A percentile compares a stretch with the other conserved stretches of the same genome.
phyloP scores from a whole-genome alignment of 2,888 invertebrate species.

The Frankliniella fusca region DNA sequence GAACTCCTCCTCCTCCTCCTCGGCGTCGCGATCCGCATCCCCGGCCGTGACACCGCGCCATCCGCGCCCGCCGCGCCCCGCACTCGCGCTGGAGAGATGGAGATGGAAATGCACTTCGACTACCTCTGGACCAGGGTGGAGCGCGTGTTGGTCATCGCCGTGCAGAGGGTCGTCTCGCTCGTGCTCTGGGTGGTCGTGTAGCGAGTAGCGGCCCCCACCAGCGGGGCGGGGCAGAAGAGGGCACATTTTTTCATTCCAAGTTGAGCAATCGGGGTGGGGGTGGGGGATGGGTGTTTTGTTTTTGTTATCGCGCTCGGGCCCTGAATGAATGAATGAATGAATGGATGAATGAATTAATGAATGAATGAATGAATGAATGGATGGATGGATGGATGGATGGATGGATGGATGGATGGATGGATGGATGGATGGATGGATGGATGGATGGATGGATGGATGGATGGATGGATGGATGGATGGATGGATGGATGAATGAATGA shows the following conservation, averaged over 20 bases:
- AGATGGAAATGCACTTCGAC: constrained; percentile 16
- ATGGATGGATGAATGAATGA: too few relatives aligned
- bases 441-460: too few relatives aligned
- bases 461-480: too few relatives aligned
- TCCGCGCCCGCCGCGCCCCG: background rate
- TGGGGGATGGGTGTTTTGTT: background rate
- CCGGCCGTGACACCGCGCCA: background rate
- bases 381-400: too few relatives aligned
- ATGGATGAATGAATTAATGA: too few relatives aligned
- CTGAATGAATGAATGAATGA: too few relatives aligned
- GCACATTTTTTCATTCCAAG: background rate
- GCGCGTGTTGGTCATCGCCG: background rate
- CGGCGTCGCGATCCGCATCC: background rate
- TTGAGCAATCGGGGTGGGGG: background rate
- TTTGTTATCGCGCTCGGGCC: background rate
- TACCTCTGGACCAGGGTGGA: constrained; percentile 10
- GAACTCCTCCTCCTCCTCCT: background rate
- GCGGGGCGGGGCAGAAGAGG: background rate
- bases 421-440: too few relatives aligned
- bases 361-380: too few relatives aligned
- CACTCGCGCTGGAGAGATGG: background rate
- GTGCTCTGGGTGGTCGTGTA: constrained; percentile 16
- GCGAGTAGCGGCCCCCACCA: too few relatives aligned
- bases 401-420: too few relatives aligned
- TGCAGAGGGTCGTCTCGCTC: constrained; percentile 13